Percentiles rank a stretch among this genome's conserved stretches.
Conservation (phyloP, 2,113 vertebrate species). For the Coptodon bakossiorum region DNA sequence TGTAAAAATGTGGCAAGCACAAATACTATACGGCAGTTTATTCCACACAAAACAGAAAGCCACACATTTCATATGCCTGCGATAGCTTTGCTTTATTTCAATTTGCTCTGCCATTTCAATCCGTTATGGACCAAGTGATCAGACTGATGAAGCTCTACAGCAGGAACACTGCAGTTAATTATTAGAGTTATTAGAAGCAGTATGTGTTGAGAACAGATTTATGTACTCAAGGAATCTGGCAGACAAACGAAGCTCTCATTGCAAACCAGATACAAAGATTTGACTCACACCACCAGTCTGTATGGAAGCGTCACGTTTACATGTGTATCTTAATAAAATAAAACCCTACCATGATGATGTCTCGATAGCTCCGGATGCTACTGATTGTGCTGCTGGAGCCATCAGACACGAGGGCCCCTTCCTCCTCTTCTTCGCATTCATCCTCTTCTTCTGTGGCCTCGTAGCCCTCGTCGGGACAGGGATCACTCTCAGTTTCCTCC, state of each 20-base stretch:
- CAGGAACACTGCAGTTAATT: neutral
- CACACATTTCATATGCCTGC: neutral
- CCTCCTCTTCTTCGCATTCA: slow-evolving; percentile 71
- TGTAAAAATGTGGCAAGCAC: neutral
- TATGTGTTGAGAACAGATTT: neutral
- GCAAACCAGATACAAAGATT: neutral
- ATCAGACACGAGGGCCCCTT: slow-evolving; percentile 14
- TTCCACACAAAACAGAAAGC: neutral
- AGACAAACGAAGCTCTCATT: neutral
- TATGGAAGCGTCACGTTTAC: neutral
- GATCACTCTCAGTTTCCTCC: slow-evolving; percentile 67
- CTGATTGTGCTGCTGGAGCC: slow-evolving; percentile 7
- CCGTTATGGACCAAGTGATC: neutral
- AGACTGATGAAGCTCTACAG: neutral
- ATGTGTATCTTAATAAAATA: neutral
- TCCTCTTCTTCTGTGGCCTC: slow-evolving; percentile 89
- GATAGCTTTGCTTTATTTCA: neutral
- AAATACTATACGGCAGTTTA: too few relatives aligned
- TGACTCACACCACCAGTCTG: neutral
- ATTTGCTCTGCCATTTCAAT: neutral
- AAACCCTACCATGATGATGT: slow-evolving; percentile 81
- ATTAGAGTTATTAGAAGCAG: neutral
- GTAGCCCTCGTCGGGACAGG: slow-evolving; percentile 88
- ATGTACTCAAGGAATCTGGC: neutral
- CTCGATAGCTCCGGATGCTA: slow-evolving; percentile 76